Evolutionary conservation across 2,888 invertebrate species (phyloP).

Genomic region (Himalopsyche anomala): DNA sequence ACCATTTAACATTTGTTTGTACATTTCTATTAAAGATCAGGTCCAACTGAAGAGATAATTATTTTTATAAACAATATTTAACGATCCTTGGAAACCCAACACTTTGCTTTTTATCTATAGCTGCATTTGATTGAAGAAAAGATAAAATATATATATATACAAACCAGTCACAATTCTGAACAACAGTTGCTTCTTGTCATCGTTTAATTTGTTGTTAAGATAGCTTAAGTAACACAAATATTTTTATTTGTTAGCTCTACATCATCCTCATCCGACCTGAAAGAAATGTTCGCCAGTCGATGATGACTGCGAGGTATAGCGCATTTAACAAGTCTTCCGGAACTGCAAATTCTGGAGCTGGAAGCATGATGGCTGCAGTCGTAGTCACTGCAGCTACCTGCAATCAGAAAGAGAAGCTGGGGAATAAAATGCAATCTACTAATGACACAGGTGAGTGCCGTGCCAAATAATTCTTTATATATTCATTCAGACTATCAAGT

Average conservation of each 20-base stretch:
- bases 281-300: slow-evolving; percentile 91
- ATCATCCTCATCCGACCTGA: slow-evolving; percentile 93
- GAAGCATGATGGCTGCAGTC: slow-evolving; percentile 83
- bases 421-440: slow-evolving; percentile 78
- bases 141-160: too few relatives aligned
- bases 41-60: too few relatives aligned
- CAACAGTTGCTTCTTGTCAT: too few relatives aligned
- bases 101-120: too few relatives aligned
- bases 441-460: slow-evolving; percentile 51
- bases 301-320: slow-evolving; percentile 85
- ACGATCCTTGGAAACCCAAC: too few relatives aligned
- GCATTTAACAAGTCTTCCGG: slow-evolving; percentile 80
- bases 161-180: too few relatives aligned
- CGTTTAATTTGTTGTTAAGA: too few relatives aligned
- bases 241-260: slow-evolving; percentile 80
- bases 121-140: too few relatives aligned
- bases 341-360: slow-evolving; percentile 77
- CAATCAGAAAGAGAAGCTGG: slow-evolving; percentile 81
- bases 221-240: neutral
- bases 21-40: too few relatives aligned
- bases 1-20: too few relatives aligned
- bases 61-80: too few relatives aligned
- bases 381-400: slow-evolving; percentile 82
- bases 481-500: too few relatives aligned
- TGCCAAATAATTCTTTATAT: neutral